These are phyloP conservation scores for Oreochromis aureus DNA, from an alignment of 2,113 vertebrate species.

Conservation along the genomic window DNA sequence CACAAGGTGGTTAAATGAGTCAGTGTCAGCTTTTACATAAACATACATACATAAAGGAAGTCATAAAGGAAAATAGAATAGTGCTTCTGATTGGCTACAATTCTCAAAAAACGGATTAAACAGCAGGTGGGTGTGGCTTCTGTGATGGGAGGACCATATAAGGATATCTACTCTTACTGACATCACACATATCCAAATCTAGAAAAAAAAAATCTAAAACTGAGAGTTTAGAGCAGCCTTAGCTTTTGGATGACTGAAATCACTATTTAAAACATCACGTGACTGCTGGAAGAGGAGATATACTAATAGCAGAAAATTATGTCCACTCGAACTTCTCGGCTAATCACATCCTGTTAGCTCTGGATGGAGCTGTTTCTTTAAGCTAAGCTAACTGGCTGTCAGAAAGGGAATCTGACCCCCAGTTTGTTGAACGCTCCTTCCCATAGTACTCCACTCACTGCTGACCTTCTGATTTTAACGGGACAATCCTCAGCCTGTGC, in stretches of 20 bases:
- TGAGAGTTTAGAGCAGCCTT: background rate
- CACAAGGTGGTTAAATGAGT: background rate
- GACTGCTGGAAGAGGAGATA: no score
- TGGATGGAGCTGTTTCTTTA: background rate
- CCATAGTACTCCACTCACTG: background rate
- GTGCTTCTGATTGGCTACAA: background rate
- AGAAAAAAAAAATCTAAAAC: background rate
- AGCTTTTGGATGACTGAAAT: background rate
- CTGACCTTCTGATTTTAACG: background rate
- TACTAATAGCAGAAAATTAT: background rate
- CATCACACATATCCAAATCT: background rate
- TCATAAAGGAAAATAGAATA: background rate
- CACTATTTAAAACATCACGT: background rate
- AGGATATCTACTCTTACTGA: background rate
- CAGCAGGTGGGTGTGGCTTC: background rate
- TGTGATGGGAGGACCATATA: background rate
- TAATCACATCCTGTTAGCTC: background rate
- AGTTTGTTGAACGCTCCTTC: background rate
- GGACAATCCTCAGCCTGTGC: background rate
- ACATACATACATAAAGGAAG: background rate
- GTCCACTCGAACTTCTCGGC: background rate
- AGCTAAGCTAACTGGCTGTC: background rate
- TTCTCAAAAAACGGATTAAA: background rate
- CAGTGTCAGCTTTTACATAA: background rate
- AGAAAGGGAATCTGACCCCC: background rate